phyloP scores from a whole-genome alignment of 2,888 invertebrate genomes.

The Ormyrus rosae region DNA sequence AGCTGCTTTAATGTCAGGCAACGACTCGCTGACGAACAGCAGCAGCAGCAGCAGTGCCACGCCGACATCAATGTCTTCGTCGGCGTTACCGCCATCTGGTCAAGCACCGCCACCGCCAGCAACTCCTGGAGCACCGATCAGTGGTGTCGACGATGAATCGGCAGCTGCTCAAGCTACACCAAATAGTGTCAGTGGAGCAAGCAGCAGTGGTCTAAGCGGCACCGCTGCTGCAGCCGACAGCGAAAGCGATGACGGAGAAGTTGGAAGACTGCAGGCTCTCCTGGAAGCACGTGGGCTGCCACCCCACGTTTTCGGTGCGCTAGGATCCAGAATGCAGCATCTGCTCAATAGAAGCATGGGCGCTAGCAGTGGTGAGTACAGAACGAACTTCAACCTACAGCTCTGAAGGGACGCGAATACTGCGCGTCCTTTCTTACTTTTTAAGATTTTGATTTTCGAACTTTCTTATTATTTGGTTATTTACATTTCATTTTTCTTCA shows the following conservation, averaged over 20 bases:
- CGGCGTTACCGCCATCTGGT: not conserved
- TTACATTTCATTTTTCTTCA: no score
- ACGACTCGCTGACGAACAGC: constrained; percentile 70
- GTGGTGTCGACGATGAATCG: constrained; percentile 11
- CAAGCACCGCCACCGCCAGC: constrained; percentile 16
- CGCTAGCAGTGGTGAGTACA: constrained; percentile 83
- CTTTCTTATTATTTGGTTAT: no score
- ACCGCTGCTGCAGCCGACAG: constrained; percentile 79
- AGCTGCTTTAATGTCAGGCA: constrained; percentile 67
- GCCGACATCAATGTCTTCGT: constrained; percentile 24
- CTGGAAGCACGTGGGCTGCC: constrained; percentile 96
- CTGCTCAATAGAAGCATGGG: constrained; percentile 95
- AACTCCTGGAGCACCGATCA: not conserved
- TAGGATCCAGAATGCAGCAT: constrained; percentile 98
- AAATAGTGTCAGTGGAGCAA: not conserved
- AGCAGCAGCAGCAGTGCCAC: constrained; percentile 65
- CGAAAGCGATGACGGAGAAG: constrained; percentile 95
- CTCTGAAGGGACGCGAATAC: no score
- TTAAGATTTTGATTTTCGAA: no score
- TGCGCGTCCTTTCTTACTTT: no score
- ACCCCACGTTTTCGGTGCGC: constrained; percentile 96
- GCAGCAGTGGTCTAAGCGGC: constrained; percentile 69
- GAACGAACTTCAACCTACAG: not conserved
- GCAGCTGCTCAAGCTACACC: constrained; percentile 14
- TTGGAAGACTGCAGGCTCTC: constrained; percentile 95